Conservation (phyloP, 2,113 vertebrate genomes). For the Fulica atra region DNA sequence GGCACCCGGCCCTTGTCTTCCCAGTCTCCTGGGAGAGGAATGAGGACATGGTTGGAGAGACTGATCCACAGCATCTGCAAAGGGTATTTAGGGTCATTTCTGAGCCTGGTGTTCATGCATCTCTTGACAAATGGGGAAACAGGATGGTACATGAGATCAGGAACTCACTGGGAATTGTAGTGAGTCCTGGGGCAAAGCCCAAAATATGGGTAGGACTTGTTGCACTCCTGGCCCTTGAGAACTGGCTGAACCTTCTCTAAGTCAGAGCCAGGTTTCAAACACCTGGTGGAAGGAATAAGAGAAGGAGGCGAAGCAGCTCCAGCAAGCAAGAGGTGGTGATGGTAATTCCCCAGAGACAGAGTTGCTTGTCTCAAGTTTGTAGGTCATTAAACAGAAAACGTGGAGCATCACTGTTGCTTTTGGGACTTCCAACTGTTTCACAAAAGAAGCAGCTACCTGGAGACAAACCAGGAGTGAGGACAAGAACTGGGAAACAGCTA, state of each 20-base stretch:
- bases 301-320: neutral
- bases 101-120: neutral
- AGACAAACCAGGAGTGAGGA: neutral
- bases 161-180: neutral
- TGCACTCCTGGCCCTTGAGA: neutral
- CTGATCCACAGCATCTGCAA: neutral
- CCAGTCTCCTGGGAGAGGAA: neutral
- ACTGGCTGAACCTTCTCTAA: neutral
- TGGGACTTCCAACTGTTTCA: neutral
- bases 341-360: neutral
- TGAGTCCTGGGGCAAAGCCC: neutral
- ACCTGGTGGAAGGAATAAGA: neutral
- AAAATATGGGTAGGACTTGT: accelerated
- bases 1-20: neutral
- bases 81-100: neutral
- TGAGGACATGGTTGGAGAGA: accelerated
- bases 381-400: neutral
- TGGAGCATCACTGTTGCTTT: neutral
- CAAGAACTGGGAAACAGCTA: neutral
- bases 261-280: neutral
- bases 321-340: neutral
- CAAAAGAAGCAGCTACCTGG: neutral
- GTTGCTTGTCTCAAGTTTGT: neutral
- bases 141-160: neutral
- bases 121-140: neutral